These are phyloP conservation scores for Tachystola acroxantha DNA, from an alignment of 2,888 invertebrate genomes.

Conservation along the genomic window DNA sequence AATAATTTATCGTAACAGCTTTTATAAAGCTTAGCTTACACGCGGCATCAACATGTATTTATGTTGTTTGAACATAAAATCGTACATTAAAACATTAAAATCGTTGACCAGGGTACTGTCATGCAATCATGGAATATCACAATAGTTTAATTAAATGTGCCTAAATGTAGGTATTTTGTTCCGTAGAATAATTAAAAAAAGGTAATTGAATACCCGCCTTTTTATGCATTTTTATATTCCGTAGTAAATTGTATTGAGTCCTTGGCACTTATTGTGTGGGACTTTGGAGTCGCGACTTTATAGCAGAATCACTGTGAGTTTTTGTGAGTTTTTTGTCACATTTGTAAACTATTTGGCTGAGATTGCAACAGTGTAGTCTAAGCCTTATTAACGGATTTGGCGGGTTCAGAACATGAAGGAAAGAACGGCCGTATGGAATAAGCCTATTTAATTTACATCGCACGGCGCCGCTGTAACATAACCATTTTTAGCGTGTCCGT, in stretches of 20 bases:
- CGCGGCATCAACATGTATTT: constrained; percentile 17
- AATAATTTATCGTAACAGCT: neutral
- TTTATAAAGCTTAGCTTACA: constrained; percentile 11
- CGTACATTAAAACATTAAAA: constrained; percentile 1
- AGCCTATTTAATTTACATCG: no score
- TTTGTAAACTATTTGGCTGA: no score
- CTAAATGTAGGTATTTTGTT: constrained; percentile 1
- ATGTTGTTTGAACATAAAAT: neutral
- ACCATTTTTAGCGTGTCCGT: no score
- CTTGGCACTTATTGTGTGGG: constrained; percentile 1
- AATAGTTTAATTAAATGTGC: constrained; percentile 1
- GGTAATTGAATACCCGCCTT: no score
- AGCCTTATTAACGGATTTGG: neutral
- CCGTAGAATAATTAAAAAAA: no score
- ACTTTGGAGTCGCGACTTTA: neutral
- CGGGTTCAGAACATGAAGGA: no score
- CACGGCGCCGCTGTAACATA: no score
- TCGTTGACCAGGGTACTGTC: constrained; percentile 41
- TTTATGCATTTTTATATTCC: no score
- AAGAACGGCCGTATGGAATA: no score
- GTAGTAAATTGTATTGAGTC: no score
- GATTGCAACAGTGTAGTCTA: no score
- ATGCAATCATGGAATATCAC: constrained; percentile 32
- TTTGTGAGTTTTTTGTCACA: constrained; percentile 1
- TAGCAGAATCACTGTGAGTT: neutral